Conservation (phyloP, 2,888 invertebrate genomes). For the Drosophila falleni region DNA sequence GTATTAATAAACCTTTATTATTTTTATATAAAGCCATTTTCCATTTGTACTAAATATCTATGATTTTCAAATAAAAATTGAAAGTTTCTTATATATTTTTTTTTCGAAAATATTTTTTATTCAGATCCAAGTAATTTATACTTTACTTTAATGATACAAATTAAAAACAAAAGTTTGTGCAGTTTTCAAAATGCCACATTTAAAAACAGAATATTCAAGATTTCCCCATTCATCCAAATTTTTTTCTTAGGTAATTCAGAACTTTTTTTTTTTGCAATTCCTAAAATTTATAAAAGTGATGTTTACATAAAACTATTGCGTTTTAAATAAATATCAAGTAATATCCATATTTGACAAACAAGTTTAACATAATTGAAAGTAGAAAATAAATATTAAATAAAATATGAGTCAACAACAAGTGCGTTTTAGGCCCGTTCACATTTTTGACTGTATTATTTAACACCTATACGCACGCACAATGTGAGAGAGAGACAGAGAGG, state of each 20-base stretch:
- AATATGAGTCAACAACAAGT: conserved; percentile 54
- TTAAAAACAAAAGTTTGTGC: not conserved
- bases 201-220: not conserved
- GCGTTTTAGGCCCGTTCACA: conserved; percentile 64
- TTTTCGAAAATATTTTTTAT: too few species aligned
- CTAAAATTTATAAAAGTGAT: conserved; percentile 41
- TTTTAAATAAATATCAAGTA: conserved; percentile 35
- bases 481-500: not conserved
- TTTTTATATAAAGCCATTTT: too few species aligned
- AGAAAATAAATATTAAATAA: conserved; percentile 55
- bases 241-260: too few species aligned
- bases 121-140: too few species aligned
- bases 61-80: too few species aligned
- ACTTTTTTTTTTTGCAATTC: not conserved
- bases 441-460: conserved; percentile 63
- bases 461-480: conserved; percentile 51
- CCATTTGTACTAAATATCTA: too few species aligned
- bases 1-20: too few species aligned
- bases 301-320: conserved; percentile 67
- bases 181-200: not conserved
- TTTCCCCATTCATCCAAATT: too few species aligned
- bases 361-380: conserved; percentile 74
- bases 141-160: too few species aligned
- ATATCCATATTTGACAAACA: conserved; percentile 41
- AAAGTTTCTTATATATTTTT: too few species aligned